Evolutionary conservation across 2,888 invertebrate genomes (phyloP), one percentile per base, ranked within the genome.

Genomic region (Polyploca ridens): DNA sequence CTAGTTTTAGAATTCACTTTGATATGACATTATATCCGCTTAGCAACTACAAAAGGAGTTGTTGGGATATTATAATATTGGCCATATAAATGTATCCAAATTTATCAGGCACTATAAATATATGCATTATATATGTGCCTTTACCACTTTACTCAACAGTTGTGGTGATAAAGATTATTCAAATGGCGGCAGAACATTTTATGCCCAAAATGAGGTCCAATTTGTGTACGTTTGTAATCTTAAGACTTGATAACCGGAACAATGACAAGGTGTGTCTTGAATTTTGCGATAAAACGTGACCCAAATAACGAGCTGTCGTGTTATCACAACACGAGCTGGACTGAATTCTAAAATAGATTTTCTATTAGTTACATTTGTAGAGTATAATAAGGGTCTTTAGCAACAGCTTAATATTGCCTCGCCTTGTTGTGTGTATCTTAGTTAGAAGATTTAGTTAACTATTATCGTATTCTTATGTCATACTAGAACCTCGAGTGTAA

Each of bases 221-320:
- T 68, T 69, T 68, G 62, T 68, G 63, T 63, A 63, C 62, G 66
- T 63, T 64, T 62, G 61, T 63, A 70, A 72, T 69, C 68, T 69
- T 27, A 66, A 64, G 62, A 68, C 58, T 66, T 69, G 64, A 71
- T 70, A 74, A 74, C 64, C 63, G 62, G 64, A 69, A 75, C 73
- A 74, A 73, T 70, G 73, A 71, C 71, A 72, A 67, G 67, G 73
- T 64, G 68, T 78, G 73, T 60, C 71, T 73, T 62, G 65, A 57
- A 73, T 72, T 54, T 68, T 13, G 71, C 69, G 83, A 85, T 85
- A 85, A 82, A 76, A 72, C 69, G 69, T 79, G 79, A 74, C 83
- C 80, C 64, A 85, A 66, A 80, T 81, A 73, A 11, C 67, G 67
- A 68, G 71, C 58, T 69, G 73, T 67, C 69, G 69, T 69, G 65